Evolutionary conservation across 2,113 vertebrate species (phyloP), one percentile per base, ranked within the genome.

Genomic region (Talpa occidentalis): DNA sequence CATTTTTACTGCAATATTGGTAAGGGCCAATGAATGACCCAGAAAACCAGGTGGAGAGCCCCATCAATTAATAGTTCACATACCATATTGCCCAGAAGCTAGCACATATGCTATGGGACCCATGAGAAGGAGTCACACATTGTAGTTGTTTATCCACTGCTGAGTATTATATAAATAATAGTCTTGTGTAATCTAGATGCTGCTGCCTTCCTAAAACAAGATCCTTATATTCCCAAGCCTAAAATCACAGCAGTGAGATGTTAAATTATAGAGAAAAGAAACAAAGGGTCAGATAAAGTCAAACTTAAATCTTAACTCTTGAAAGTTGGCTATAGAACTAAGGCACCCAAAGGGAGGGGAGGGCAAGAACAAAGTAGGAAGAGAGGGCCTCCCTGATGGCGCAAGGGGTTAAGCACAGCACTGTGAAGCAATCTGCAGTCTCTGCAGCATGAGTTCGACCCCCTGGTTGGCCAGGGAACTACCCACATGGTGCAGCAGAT

Each of bases 21-120:
- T 37, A 56, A 70, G 24, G 9, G 24, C 35, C 44, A 91, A 70
- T 12, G 35, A 3, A 16, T 62, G 54, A 15, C 37, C 54, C 30
- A 52, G 67, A 49, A 94, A 76, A 42, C 28, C 28, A 86, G 42
- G 37, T 44, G 49, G 59, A 72, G 12, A 62, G 8, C 19, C 64
- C 32, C 19, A 70, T 64, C n/a, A 76, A 66, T 94, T 76, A 88
- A 80, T 49, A 32, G 16, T 95, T 76, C 69, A 37, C 24, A 74
- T 30, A n/a, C n/a, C 42, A 3, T 54, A 10, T 88, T 76, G 12
- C 15, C 14, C 64, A 60, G 17, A 4, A n/a, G 21, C 35, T 52
- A 42, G 14, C 19, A 64, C 1, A 69, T 3, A 10, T 12, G 44
- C 19, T 88, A 91, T 88, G 30, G 10, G n/a, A 76, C 10, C 10